phyloP scores from a whole-genome alignment of 2,797 vertebrate genomes.

The Chaetodon trifasciatus region DNA sequence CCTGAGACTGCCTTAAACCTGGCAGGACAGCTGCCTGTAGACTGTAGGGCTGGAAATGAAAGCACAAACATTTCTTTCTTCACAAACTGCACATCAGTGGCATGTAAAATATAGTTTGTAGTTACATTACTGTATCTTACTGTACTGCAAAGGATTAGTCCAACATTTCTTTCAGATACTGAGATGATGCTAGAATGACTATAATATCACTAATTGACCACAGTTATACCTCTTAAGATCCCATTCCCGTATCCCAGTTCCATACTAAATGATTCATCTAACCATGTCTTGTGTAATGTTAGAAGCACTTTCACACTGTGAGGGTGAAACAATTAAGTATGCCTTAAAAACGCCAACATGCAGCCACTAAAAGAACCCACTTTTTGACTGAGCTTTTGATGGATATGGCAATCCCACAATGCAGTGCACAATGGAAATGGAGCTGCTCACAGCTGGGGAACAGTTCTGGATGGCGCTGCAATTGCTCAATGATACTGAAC shows the following conservation, averaged over 20 bases:
- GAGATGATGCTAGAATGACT: not conserved
- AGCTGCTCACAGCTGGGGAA: not conserved
- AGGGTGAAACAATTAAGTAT: not conserved
- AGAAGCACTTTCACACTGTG: not conserved
- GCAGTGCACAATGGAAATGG: not conserved
- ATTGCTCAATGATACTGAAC: not conserved
- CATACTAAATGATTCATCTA: not conserved
- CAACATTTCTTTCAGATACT: not conserved
- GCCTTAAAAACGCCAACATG: not conserved
- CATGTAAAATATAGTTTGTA: not conserved
- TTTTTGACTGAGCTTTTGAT: not conserved
- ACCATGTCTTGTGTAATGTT: not conserved
- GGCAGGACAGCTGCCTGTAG: constrained; percentile 4
- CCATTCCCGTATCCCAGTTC: not conserved
- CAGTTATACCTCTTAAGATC: not conserved
- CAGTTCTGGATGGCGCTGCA: no score
- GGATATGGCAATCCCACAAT: not conserved
- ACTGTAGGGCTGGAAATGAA: constrained; percentile 21
- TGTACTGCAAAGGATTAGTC: not conserved
- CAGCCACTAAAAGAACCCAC: not conserved
- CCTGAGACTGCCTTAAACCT: constrained; percentile 58
- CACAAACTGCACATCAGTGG: not conserved
- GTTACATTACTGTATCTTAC: not conserved
- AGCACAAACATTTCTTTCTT: not conserved
- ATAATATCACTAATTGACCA: not conserved